Base-by-base conservation (phyloP, 2,797 vertebrate genomes). In the Psittacula echo region DNA sequence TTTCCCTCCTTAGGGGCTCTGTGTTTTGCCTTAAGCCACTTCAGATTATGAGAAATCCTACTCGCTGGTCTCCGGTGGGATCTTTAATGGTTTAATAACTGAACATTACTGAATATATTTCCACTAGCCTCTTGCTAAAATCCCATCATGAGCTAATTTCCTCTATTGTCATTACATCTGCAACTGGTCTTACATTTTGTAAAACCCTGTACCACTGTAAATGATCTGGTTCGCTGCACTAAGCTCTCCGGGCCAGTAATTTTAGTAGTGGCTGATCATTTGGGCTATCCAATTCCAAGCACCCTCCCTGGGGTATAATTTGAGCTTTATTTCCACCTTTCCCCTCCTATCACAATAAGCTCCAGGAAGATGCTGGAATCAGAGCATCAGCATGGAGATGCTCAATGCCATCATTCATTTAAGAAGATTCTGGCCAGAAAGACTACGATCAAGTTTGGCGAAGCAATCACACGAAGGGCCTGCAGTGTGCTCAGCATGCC, bases 121-220 rank as follows among this genome's bases (percentile, higher is more conserved):
- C 94, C 83, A 96, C 87, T 89, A 70, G 89, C 87, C 84, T 94
- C 83, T 86, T 95, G 66, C 92, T 91, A 94, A 96, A 94, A 92
- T 87, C 93, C 93, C 90, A 96, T 87, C 93, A 94, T 95, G 96
- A 96, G 95, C 90, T 95, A 95, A 96, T 97, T 95, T 97, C 93
- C 95, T 97, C 96, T 88, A 76, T 79, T 96, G 91, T 96, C 96
- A 93, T 95, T 96, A 95, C 82, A 95, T 96, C 95, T 97, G 94
- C 95, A 97, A 97, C 95, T 96, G 94, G 86, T 95, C 96, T 95
- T 93, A 96, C 67, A 84, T 84, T 78, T 45, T 13, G 0, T 32
- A 64, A 93, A 81, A 72, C 75, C 53, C 47, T 48, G 72, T 79
- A 74, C 77, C 77, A 65, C 68, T 66, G 62, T 51, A 87, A 94